Evolutionary conservation across 2,888 invertebrate species (phyloP), one percentile per base, ranked within the genome.

Genomic region (Drosophila mercatorum): DNA sequence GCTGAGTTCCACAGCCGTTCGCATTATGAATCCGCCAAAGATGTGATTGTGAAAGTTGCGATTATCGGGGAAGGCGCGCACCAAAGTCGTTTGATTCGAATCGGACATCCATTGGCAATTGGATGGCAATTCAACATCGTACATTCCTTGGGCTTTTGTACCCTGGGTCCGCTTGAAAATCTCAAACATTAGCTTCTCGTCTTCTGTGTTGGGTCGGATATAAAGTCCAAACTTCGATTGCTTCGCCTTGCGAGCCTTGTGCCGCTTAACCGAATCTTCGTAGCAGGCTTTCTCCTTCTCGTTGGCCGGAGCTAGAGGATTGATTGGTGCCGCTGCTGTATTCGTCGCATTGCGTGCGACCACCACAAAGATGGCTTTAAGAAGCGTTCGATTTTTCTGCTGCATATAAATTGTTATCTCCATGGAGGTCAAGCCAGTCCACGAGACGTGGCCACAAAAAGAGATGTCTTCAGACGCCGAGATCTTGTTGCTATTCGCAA

Each of bases 11-110:
- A 94, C 93, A 0, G 96, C 96, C 78, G 95, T 94, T 22, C 96
- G 93, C 96, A 97, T 96, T 26, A 97, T 92, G 90, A 95, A 97
- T 0, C 97, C 97, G 62, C 96, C 97, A 91, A 97, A 97, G 22
- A 94, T 93, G 81, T 95, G 96, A 91, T 96, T 95, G 85, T 96
- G 95, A 47, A 96, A 92, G 92, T 97, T 97, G 63, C 96, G 93
- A 91, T 96, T 93, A 90, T 95, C 94, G 0, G 95, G 95, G 86
- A 95, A 95, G 1, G 94, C 94, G 67, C 94, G 93, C 47, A 94
- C 92, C 10, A 94, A 92, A 83, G 94, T 96, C n/a, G 94, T 94
- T 41, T 95, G 89, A 40, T 92, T 93, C 8, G 83, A 84, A 1
- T 86, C 93, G 26, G 94, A 93, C 95, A 96, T 95, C 96, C 96